Evolutionary conservation across 2,797 vertebrate species (phyloP), one percentile per base, ranked within the genome.

Genomic region (Antennarius maculatus): DNA sequence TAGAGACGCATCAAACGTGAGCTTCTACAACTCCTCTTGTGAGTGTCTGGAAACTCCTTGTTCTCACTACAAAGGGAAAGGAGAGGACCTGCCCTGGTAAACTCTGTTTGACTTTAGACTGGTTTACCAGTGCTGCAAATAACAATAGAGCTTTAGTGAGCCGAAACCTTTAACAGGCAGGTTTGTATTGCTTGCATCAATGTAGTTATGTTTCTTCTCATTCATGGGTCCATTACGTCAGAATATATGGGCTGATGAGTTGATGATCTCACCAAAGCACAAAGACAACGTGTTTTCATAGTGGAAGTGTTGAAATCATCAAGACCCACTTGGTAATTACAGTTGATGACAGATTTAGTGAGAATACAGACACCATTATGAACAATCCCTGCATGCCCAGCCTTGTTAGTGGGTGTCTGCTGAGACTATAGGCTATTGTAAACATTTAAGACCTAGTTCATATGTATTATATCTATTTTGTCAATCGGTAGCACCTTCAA

Each of bases 1-100:
- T 10, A 71, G 61, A 77, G 65, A 61, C 28, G 57, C 73, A 69
- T 87, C 82, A 82, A 81, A 90, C 81, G 80, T 76, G 79, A 80
- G 71, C 66, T 15, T 52, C 61, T 55, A 53, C 47, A 71, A 74
- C 51, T 50, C 43, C 0, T 28, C 61, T 23, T 39, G 34, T 50
- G 82, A 83, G 72, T 73, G 81, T 64, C 53, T 43, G 62, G 68
- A 62, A 76, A 18, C 42, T 47, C 59, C 75, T 80, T 69, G 66
- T 84, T 77, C 71, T 62, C 48, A 17, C 50, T 61, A 86, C 79
- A 86, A 86, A 83, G 69, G 57, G 48, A 8, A 74, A 55, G 28
- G 67, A 7, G 72, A 74, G 55, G 0, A 48, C 49, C 73, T 65
- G 76, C 59, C 67, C 73, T n/a, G 0, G 0, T 85, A 79, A 84